A percentile compares a stretch with the other conserved stretches of the same genome.
phyloP scores from a whole-genome alignment of 2,888 invertebrate species.

The Rutpela maculata region DNA sequence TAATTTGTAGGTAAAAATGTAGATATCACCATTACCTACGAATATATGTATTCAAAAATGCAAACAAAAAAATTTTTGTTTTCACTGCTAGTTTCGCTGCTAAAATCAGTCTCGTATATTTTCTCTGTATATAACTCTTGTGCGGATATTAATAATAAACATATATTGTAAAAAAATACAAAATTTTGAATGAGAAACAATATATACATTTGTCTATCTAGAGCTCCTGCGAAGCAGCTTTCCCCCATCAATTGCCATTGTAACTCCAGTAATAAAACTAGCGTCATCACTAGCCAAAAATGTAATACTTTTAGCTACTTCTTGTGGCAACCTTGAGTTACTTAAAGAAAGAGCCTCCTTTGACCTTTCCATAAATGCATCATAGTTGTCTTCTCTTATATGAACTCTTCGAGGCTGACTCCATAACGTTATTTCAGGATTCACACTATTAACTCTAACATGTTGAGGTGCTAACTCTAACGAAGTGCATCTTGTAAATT shows the following conservation, averaged over 20 bases:
- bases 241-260: conserved; percentile 95
- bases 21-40: no score
- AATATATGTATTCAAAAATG: no score
- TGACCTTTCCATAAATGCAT: conserved; percentile 87
- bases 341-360: conserved; percentile 95
- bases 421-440: conserved; percentile 92
- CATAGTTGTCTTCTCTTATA: conserved; percentile 88
- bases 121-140: conserved; percentile 93
- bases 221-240: conserved; percentile 95
- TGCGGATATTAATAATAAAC: conserved; percentile 89
- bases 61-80: no score
- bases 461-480: conserved; percentile 88
- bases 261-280: conserved; percentile 93
- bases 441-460: conserved; percentile 93
- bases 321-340: conserved; percentile 87
- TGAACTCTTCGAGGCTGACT: conserved; percentile 92
- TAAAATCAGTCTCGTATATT: no score
- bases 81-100: no score
- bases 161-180: conserved; percentile 74
- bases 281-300: conserved; percentile 93
- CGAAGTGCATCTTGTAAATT: conserved; percentile 94
- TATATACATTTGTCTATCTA: conserved; percentile 76
- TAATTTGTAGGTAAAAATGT: no score
- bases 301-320: conserved; percentile 92
- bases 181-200: not conserved